phyloP scores from a whole-genome alignment of 1,140 invertebrate species.

The Akabosia matsudoensis region DNA sequence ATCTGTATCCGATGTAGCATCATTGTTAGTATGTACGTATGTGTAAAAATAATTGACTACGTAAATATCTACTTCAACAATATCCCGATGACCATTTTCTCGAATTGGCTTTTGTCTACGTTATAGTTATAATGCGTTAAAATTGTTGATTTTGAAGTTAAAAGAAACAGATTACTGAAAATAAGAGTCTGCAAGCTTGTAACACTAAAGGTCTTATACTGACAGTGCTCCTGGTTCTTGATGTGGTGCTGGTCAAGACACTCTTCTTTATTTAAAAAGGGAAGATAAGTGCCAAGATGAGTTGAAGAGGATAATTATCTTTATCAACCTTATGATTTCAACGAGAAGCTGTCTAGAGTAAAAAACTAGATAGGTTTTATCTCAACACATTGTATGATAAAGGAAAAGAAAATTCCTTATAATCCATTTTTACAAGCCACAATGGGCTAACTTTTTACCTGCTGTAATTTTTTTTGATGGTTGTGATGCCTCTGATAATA shows the following conservation, averaged over 20 bases:
- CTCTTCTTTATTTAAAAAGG: conserved; percentile 3
- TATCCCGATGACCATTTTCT: no score
- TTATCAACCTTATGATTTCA: conserved; percentile 21
- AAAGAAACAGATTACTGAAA: no score
- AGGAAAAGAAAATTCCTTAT: not conserved
- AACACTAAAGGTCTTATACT: conserved; percentile 6
- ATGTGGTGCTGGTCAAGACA: not conserved
- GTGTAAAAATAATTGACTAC: no score
- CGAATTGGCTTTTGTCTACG: no score
- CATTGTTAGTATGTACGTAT: no score
- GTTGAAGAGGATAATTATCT: conserved; percentile 22
- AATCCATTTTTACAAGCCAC: not conserved
- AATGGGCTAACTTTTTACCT: not conserved
- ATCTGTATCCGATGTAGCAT: no score
- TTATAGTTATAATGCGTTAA: no score
- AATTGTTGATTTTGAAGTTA: no score
- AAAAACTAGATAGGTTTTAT: not conserved
- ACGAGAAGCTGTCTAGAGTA: not conserved
- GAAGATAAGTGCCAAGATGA: conserved; percentile 20
- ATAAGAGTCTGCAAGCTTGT: no score
- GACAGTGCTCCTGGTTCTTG: not conserved
- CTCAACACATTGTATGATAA: not conserved
- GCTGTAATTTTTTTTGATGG: conserved; percentile 17
- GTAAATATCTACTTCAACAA: no score
- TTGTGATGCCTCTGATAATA: not conserved